Evolutionary conservation across 2,797 vertebrate species (phyloP).

Genomic region (Rhinoraja longicauda): DNA sequence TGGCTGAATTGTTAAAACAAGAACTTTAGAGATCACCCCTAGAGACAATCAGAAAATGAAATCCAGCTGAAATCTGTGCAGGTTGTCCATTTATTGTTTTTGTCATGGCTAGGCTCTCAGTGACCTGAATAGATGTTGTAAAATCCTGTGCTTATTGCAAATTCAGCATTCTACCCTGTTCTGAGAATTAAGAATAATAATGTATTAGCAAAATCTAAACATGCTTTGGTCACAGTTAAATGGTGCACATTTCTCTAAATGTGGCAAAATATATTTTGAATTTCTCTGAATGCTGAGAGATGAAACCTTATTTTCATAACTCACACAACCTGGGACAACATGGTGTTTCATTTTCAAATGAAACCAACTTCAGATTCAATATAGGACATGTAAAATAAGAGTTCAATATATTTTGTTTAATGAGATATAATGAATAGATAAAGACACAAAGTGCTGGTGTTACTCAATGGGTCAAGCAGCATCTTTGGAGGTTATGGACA

Average conservation of each 20-base stretch:
- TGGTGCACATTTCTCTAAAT: neutral
- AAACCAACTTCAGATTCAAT: neutral
- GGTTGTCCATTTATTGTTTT: slow-evolving; percentile 22
- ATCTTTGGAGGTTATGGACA: too few species aligned
- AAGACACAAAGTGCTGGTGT: too few species aligned
- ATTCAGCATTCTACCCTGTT: neutral
- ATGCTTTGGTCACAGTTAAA: neutral
- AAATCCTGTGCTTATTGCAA: neutral
- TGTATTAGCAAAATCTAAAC: neutral
- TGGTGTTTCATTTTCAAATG: neutral
- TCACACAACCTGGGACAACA: neutral
- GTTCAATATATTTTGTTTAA: neutral
- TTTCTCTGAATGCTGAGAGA: neutral
- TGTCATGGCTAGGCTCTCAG: slow-evolving; percentile 19
- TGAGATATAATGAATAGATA: neutral
- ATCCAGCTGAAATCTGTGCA: neutral
- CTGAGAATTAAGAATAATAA: slow-evolving; percentile 15
- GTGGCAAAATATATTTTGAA: neutral
- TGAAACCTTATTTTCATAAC: neutral
- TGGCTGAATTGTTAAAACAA: neutral
- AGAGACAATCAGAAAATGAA: neutral
- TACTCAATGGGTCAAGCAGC: too few species aligned
- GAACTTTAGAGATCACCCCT: slow-evolving; percentile 7
- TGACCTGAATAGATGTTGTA: slow-evolving; percentile 20
- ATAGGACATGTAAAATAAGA: neutral